phyloP scores from a whole-genome alignment of 2,797 vertebrate genomes.

The Threskiornis aethiopicus region DNA sequence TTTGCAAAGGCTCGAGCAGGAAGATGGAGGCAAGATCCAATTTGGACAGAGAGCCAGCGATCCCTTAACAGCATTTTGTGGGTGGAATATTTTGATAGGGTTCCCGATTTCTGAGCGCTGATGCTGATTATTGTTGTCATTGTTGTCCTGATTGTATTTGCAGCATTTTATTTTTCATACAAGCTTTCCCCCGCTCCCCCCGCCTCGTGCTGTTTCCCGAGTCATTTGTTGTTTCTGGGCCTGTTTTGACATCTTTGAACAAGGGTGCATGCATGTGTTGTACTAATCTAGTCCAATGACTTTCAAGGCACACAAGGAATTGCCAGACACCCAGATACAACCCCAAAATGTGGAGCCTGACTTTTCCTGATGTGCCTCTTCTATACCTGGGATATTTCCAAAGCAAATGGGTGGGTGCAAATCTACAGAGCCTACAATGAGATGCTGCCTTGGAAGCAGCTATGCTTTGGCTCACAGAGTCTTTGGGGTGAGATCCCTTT shows the following conservation, averaged over 20 bases:
- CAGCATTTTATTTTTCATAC: neutral
- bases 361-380: neutral
- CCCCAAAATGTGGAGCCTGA: neutral
- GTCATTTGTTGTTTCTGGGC: constrained; percentile 8
- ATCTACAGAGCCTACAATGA: neutral
- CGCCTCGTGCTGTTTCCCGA: neutral
- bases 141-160: constrained; percentile 7
- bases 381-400: neutral
- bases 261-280: neutral
- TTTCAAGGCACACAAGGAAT: neutral
- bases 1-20: constrained; percentile 39
- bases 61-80: constrained; percentile 34
- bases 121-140: constrained; percentile 10
- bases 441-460: neutral
- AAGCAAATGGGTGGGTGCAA: neutral
- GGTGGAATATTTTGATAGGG: constrained; percentile 54
- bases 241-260: neutral
- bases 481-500: neutral
- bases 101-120: constrained; percentile 24
- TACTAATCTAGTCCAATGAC: neutral
- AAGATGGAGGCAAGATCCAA: constrained; percentile 50
- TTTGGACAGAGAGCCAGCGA: constrained; percentile 45
- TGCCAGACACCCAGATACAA: neutral
- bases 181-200: neutral
- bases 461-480: accelerated